Evolutionary conservation across 1,140 invertebrate species (phyloP).

Genomic region (Bombus pyrosoma): DNA sequence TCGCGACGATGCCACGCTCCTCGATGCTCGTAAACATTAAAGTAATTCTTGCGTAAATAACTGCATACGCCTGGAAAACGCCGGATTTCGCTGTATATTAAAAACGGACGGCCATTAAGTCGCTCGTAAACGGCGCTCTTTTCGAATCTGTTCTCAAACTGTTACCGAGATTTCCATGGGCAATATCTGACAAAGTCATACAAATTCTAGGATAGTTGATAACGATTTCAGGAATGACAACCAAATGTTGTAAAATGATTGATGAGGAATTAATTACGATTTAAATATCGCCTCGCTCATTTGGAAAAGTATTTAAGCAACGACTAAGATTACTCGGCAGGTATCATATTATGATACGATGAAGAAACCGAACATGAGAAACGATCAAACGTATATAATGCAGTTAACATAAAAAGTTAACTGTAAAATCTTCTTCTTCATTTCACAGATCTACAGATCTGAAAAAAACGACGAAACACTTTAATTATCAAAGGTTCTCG

Average conservation of each 20-base stretch:
- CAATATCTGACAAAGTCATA: not conserved
- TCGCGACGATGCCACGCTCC: constrained; percentile 28
- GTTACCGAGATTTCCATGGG: not conserved
- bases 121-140: constrained; percentile 52
- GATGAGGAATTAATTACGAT: no score
- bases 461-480: not conserved
- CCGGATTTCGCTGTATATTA: constrained; percentile 53
- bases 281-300: no score
- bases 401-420: not conserved
- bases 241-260: not conserved
- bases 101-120: constrained; percentile 54
- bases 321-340: no score
- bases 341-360: no score
- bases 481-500: not conserved
- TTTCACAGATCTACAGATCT: not conserved
- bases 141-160: constrained; percentile 15
- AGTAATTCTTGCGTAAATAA: constrained; percentile 68
- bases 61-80: constrained; percentile 11
- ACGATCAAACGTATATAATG: not conserved
- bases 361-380: no score
- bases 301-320: no score
- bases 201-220: not conserved
- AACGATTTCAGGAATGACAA: not conserved
- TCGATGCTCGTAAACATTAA: constrained; percentile 64
- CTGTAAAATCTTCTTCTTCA: not conserved